phyloP scores from a whole-genome alignment of 2,113 vertebrate species.

The Ctenodactylus gundi region DNA sequence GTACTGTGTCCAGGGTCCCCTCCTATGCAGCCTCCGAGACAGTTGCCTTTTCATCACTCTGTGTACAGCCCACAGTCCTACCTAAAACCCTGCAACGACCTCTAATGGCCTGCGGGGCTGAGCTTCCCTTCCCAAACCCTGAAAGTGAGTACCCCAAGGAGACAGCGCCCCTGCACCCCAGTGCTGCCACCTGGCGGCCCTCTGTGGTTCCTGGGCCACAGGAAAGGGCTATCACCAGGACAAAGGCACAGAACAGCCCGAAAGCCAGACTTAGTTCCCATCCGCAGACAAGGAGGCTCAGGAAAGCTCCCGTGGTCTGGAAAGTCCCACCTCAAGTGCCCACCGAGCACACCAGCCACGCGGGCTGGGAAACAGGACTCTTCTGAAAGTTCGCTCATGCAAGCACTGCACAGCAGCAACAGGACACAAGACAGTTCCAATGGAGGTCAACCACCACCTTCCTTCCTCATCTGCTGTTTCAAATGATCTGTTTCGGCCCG shows the following conservation, averaged over 20 bases:
- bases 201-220: neutral
- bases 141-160: neutral
- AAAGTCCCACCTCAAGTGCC: neutral
- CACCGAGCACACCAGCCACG: neutral
- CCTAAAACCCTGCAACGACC: neutral
- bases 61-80: neutral
- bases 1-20: neutral
- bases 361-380: neutral
- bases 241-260: neutral
- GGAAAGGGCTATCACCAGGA: neutral
- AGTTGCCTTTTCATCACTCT: neutral
- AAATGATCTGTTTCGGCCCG: neutral
- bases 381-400: neutral
- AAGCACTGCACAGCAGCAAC: neutral
- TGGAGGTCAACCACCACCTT: neutral
- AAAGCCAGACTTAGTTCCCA: neutral
- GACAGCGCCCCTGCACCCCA: fast-evolving
- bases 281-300: neutral
- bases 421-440: neutral
- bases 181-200: fast-evolving
- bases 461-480: neutral
- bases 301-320: neutral
- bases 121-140: neutral
- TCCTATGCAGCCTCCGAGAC: neutral
- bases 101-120: neutral